phyloP scores from a whole-genome alignment of 37 sponge, comb jelly and placozoan species.

The Diacarnus erythraeanus region DNA sequence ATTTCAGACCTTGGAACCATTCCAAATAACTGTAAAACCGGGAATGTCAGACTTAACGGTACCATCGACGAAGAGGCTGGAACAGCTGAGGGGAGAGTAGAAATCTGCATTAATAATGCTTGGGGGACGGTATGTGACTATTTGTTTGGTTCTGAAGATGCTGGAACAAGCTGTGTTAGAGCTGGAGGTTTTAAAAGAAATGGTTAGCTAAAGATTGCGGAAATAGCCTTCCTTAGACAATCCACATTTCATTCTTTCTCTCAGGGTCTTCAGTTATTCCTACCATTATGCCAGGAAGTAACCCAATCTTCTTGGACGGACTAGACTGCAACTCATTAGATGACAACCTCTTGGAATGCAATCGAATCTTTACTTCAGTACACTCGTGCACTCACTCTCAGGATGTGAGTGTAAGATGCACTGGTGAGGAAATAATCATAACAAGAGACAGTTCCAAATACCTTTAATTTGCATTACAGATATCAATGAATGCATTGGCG shows the following conservation, averaged over 20 bases:
- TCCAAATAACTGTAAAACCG: slow-evolving; percentile 13
- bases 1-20: neutral
- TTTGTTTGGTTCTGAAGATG: slow-evolving; percentile 18
- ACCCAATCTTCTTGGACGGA: slow-evolving; percentile 24
- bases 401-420: slow-evolving; percentile 8
- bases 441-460: neutral
- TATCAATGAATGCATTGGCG: slow-evolving; percentile 29
- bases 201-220: neutral
- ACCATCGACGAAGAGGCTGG: neutral
- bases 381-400: slow-evolving; percentile 16
- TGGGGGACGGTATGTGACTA: slow-evolving; percentile 49
- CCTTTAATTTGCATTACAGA: neutral
- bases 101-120: slow-evolving; percentile 54
- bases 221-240: neutral
- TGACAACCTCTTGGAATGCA: neutral
- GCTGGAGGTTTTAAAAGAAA: slow-evolving; percentile 19
- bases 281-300: neutral
- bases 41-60: slow-evolving; percentile 19
- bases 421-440: neutral
- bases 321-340: slow-evolving; percentile 16
- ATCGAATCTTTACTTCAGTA: neutral
- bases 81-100: slow-evolving; percentile 34
- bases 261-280: neutral
- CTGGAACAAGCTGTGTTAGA: slow-evolving; percentile 14
- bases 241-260: neutral